Conservation (phyloP, 2,797 vertebrate genomes). For the Fratercula arctica region DNA sequence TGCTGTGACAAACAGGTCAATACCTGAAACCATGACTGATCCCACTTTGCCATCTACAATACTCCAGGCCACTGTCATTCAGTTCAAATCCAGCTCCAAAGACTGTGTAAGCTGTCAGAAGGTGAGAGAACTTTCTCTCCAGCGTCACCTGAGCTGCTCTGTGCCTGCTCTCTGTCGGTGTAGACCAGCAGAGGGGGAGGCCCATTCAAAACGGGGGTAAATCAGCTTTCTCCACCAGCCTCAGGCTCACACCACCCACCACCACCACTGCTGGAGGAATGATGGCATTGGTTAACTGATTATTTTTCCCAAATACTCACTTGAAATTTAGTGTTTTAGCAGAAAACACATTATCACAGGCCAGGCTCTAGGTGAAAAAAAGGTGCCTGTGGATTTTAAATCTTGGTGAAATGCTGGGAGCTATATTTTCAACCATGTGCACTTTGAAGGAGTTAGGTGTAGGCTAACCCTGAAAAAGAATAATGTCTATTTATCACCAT, state of each 20-base stretch:
- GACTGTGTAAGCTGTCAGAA: not conserved
- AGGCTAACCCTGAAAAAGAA: not conserved
- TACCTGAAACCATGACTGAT: not conserved
- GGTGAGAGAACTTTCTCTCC: fast-evolving
- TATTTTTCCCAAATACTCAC: not conserved
- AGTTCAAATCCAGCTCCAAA: not conserved
- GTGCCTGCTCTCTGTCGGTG: not conserved
- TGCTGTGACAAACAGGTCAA: slow-evolving; percentile 9
- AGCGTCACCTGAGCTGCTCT: not conserved
- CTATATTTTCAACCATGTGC: not conserved
- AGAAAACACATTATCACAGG: not conserved
- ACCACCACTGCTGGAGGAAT: not conserved
- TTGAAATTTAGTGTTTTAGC: not conserved
- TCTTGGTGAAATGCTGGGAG: not conserved
- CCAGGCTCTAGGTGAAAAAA: not conserved
- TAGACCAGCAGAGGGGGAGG: not conserved
- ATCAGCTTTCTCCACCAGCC: not conserved
- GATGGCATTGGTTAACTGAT: not conserved
- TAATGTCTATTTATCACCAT: fast-evolving
- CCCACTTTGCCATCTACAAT: not conserved
- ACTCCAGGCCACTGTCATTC: not conserved
- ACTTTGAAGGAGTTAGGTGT: not conserved
- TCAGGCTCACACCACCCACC: not conserved
- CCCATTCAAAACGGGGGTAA: fast-evolving
- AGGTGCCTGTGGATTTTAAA: not conserved